A percentile compares a stretch with the other conserved stretches of the same genome.
Conservation (phyloP, 2,113 vertebrate genomes). For the Merops nubicus region DNA sequence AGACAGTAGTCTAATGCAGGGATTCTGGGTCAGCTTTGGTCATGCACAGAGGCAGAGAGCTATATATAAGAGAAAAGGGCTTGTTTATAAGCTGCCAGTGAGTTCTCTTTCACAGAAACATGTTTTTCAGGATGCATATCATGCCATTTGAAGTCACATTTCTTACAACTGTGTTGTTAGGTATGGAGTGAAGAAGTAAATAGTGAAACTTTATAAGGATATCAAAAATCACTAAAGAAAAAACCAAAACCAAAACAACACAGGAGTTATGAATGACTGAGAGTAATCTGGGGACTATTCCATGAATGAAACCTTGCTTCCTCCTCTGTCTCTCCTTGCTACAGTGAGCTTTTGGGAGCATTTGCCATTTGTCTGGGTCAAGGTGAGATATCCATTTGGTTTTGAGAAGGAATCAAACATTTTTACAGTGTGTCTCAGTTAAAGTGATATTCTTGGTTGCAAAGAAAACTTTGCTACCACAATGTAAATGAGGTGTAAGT, state of each 20-base stretch:
- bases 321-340: background rate
- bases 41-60: background rate
- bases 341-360: background rate
- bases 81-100: background rate
- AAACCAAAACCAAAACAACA: background rate
- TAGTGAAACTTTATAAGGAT: background rate
- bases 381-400: background rate
- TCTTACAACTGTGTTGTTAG: background rate
- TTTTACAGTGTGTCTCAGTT: background rate
- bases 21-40: background rate
- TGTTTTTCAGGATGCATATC: background rate
- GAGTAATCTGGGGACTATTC: background rate
- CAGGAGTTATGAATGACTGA: background rate
- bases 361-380: constrained; percentile 22
- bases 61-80: background rate
- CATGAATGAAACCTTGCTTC: constrained; percentile 16
- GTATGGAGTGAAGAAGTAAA: background rate
- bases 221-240: background rate
- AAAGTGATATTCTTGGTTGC: background rate
- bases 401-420: background rate
- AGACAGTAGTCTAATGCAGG: background rate
- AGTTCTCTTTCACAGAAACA: background rate
- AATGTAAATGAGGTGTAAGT: background rate
- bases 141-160: background rate
- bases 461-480: background rate